Percentiles rank a stretch among this genome's conserved stretches.
These are phyloP conservation scores for Parnassius glacialis DNA, from an alignment of 2,888 invertebrate genomes.

Conservation along the genomic window DNA sequence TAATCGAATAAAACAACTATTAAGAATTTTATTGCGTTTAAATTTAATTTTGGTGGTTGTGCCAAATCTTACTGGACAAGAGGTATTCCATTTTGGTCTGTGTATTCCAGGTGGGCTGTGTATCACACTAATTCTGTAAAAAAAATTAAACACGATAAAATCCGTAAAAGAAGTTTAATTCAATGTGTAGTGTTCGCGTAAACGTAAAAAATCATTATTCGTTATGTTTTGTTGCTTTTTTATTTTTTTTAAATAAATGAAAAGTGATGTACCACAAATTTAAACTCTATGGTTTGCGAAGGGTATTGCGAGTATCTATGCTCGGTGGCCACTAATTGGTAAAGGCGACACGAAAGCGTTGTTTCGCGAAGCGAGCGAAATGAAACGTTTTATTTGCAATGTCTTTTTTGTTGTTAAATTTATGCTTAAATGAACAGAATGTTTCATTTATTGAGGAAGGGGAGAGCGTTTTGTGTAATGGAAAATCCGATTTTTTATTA, in stretches of 20 bases:
- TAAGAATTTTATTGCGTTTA: too few species aligned
- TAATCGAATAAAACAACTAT: too few species aligned
- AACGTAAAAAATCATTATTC: too few species aligned
- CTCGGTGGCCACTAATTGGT: conserved; percentile 31
- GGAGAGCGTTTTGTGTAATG: background rate
- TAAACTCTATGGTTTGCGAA: conserved; percentile 26
- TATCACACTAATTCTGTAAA: too few species aligned
- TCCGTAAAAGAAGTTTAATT: too few species aligned
- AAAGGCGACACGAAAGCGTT: conserved; percentile 29
- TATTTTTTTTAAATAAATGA: background rate
- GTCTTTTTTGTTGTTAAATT: conserved; percentile 12
- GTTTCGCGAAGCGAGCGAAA: conserved; percentile 19
- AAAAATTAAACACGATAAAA: too few species aligned
- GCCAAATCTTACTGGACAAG: too few species aligned
- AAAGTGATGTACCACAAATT: conserved; percentile 1
- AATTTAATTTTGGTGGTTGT: too few species aligned
- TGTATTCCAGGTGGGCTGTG: too few species aligned
- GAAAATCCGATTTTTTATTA: background rate
- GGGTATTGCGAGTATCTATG: conserved; percentile 25
- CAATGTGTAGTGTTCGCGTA: too few species aligned
- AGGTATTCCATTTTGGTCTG: too few species aligned
- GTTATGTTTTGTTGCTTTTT: too few species aligned
- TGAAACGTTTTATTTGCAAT: conserved; percentile 24
- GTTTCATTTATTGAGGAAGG: conserved; percentile 8
- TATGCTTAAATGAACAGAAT: background rate